Conservation (phyloP, 1,140 invertebrate species). For the Lordiphosa stackelbergi region DNA sequence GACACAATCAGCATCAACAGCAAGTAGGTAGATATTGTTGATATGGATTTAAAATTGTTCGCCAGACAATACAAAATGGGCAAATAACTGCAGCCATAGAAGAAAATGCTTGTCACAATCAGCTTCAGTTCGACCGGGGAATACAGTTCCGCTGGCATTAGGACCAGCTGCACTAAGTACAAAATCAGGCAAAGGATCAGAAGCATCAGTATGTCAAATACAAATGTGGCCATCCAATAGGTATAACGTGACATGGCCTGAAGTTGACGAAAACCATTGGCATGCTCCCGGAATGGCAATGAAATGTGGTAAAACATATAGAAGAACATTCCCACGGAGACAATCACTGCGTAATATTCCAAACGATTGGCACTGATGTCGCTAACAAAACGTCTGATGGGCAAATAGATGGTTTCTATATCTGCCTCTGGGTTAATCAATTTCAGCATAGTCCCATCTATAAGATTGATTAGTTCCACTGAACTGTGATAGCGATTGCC, state of each 20-base stretch:
- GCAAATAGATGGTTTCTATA: conserved; percentile 57
- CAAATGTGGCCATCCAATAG: conserved; percentile 59
- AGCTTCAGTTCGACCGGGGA: conserved; percentile 23
- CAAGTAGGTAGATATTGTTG: conserved; percentile 69
- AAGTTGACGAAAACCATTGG: conserved; percentile 64
- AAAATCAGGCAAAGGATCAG: conserved; percentile 26
- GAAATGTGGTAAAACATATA: conserved; percentile 69
- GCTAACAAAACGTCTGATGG: conserved; percentile 51
- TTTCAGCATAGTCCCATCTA: conserved; percentile 57
- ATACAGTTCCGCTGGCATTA: conserved; percentile 64
- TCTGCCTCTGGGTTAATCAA: conserved; percentile 5
- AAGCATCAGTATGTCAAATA: conserved; percentile 56
- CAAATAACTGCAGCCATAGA: conserved; percentile 67
- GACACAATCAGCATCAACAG: conserved; percentile 68
- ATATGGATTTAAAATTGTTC: conserved; percentile 69
- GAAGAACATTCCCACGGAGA: conserved; percentile 62
- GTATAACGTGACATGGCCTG: conserved; percentile 60
- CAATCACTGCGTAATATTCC: conserved; percentile 64
- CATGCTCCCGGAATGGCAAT: conserved; percentile 64
- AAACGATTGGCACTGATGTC: conserved; percentile 59
- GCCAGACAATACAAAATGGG: conserved; percentile 65
- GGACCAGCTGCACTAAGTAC: conserved; percentile 25
- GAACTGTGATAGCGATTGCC: conserved; percentile 72
- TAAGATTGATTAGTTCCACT: conserved; percentile 61
- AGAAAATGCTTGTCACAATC: conserved; percentile 55